These are phyloP conservation scores for Sylvilagus bachmani DNA, from an alignment of 2,113 vertebrate species.

Conservation along the genomic window DNA sequence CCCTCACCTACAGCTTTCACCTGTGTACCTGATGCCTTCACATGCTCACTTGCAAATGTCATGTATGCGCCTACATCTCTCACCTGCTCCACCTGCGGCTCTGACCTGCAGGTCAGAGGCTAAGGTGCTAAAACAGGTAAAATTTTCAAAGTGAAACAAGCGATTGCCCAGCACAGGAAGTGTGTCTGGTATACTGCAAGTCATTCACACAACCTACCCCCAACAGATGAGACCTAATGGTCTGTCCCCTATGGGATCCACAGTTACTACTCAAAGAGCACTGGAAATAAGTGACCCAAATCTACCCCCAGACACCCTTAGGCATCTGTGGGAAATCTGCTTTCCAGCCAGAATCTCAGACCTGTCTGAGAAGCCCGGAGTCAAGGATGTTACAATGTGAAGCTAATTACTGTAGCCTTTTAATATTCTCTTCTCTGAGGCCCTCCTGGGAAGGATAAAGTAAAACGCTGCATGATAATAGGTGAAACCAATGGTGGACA, in stretches of 20 bases:
- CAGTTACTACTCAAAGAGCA: background rate
- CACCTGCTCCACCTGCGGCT: background rate
- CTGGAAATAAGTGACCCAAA: background rate
- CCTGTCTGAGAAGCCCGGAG: conserved; percentile 11
- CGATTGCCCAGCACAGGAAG: background rate
- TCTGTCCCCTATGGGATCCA: background rate
- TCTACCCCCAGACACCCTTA: background rate
- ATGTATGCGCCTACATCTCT: background rate
- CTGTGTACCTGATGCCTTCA: background rate
- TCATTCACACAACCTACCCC: background rate
- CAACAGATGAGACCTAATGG: background rate
- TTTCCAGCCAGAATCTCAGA: conserved; percentile 12
- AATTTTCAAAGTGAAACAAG: background rate
- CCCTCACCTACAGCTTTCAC: background rate
- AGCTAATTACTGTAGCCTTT: conserved; percentile 77
- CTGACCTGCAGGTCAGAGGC: background rate
- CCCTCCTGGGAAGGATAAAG: conserved; percentile 67
- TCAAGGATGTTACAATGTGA: conserved; percentile 76
- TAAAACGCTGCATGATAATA: conserved; percentile 68
- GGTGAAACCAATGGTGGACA: conserved; percentile 10
- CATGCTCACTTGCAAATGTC: background rate
- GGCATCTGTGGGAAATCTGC: background rate
- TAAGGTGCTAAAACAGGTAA: background rate
- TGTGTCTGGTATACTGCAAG: background rate
- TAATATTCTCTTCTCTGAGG: conserved; percentile 65